Evolutionary conservation across 1,140 invertebrate genomes (phyloP).

Genomic region (Bactericera cockerelli): DNA sequence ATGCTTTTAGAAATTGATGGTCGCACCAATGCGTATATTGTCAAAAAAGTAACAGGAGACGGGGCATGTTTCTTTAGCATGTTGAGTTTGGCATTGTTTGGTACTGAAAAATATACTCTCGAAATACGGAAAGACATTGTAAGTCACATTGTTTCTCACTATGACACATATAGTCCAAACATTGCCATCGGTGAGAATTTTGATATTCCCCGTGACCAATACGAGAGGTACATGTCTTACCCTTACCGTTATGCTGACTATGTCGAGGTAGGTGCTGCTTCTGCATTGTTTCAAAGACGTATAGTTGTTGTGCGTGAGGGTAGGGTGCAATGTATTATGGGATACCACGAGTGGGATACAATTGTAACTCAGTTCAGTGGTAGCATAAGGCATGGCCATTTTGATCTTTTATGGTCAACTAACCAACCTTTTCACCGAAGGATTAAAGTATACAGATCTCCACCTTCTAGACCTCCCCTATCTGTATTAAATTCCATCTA

Average conservation of each 20-base stretch:
- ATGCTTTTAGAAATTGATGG: background rate
- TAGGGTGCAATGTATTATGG: background rate
- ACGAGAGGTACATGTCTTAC: background rate
- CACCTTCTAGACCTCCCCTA: constrained; percentile 2
- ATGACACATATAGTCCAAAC: background rate
- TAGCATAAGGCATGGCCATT: background rate
- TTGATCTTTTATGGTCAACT: background rate
- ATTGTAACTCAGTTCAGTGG: background rate
- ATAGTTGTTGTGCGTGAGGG: background rate
- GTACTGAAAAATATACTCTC: background rate
- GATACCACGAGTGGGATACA: background rate
- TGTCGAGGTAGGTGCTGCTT: background rate
- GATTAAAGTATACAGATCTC: background rate
- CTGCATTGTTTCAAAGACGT: background rate
- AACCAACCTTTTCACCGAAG: background rate
- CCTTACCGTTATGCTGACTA: background rate
- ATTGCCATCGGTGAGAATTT: too few species aligned
- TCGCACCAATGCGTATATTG: background rate
- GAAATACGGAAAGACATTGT: background rate
- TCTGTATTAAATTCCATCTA: background rate
- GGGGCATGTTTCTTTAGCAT: background rate
- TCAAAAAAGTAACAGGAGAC: background rate
- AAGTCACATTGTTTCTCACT: background rate
- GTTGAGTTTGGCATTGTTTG: background rate
- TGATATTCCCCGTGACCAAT: too few species aligned